Percentiles rank a stretch among this genome's conserved stretches.
Evolutionary conservation across 1,140 invertebrate genomes (phyloP).

Genomic region (Lordiphosa collinella): DNA sequence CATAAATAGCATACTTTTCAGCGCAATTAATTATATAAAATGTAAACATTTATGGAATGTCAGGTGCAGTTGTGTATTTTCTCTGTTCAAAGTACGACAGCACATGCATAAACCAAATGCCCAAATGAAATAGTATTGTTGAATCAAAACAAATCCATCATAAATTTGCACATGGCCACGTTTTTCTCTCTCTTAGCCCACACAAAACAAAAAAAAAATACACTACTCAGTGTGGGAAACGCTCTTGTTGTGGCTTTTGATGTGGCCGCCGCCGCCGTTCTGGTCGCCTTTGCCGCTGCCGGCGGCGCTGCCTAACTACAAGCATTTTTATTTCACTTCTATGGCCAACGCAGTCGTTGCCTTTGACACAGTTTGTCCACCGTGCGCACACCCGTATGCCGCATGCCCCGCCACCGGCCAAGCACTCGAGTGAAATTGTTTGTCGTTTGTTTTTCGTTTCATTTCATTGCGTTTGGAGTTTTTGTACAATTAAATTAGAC

Average conservation of each 20-base stretch:
- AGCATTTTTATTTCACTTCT: constrained; percentile 65
- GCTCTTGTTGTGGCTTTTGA: constrained; percentile 37
- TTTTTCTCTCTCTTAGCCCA: constrained; percentile 17
- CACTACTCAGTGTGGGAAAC: neutral
- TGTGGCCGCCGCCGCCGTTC: constrained; percentile 24
- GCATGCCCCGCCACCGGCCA: too few species aligned
- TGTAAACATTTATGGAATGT: too few species aligned
- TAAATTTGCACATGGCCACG: constrained; percentile 34
- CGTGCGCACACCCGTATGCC: constrained; percentile 13
- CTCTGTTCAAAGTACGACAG: too few species aligned
- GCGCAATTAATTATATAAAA: too few species aligned
- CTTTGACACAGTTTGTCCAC: constrained; percentile 63
- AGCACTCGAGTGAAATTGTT: neutral
- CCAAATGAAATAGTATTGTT: constrained; percentile 13
- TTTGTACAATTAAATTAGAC: too few species aligned
- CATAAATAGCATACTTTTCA: too few species aligned
- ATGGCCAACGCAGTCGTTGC: constrained; percentile 46
- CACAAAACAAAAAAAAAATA: neutral
- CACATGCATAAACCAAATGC: neutral
- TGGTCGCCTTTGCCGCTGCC: constrained; percentile 48
- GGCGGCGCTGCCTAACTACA: constrained; percentile 43
- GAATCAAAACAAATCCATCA: constrained; percentile 19
- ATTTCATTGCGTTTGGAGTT: too few species aligned
- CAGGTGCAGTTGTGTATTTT: too few species aligned
- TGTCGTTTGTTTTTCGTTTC: constrained; percentile 11